Evolutionary conservation across 2,797 vertebrate genomes (phyloP), one percentile per base, ranked within the genome.

Genomic region (Falco biarmicus): DNA sequence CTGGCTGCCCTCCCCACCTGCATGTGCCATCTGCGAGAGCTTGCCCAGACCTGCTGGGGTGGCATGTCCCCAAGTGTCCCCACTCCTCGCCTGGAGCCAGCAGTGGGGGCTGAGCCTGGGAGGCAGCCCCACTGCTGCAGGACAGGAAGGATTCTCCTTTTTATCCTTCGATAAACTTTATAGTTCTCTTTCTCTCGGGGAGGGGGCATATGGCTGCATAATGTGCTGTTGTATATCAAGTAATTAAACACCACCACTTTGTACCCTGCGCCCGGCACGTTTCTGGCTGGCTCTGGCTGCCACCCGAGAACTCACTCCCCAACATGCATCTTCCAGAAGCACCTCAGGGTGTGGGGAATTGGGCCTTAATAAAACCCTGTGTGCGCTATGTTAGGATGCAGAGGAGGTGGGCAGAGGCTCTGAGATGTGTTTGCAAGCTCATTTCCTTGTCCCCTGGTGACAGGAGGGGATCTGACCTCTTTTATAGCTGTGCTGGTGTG

Each of bases 241-340:
- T 28, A 13, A 89, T 84, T 89, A 89, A 93, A 84, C 69, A 16
- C 75, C 86, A 41, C 86, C 74, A 74, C 80, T 88, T 89, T 8
- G 80, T 88, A 74, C 80, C 74, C 85, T 34, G 66, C 6, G 60
- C 84, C 64, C 9, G 7, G 56, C 5, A 3, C 11, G 0, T 32
- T 37, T 12, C 83, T 63, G 48, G 20, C 56, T 82, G 77, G 11
- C 71, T 50, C 28, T 7, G 16, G 29, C 60, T 31, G 47, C n/a
- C 41, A 8, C 56, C 70, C 14, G 1, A 11, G 29, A 54, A 34
- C 70, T 41, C 13, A 6, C 56, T 34, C 41, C 61, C 41, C 15
- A 1, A 3, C 5, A 3, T 0, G 22, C 50, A 2, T 14, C 48
- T 57, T 22, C 71, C 50, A 2, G 1, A 7, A 47, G 53, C 28